Evolutionary conservation across 2,888 invertebrate genomes (phyloP).

Genomic region (Polyploca ridens): DNA sequence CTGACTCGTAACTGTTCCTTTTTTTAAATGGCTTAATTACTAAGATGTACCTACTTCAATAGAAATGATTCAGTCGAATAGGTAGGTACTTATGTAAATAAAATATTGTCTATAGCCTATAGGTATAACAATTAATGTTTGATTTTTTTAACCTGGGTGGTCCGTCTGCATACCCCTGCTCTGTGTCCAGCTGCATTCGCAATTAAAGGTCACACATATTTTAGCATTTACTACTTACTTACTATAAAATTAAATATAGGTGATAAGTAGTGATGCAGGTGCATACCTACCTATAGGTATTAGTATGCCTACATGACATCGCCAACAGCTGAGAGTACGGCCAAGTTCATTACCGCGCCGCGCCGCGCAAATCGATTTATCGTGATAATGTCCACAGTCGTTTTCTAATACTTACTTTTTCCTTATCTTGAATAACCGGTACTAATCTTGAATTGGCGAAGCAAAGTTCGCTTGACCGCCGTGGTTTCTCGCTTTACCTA

Average conservation of each 20-base stretch:
- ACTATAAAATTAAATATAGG: constrained; percentile 36
- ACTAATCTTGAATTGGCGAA: constrained; percentile 6
- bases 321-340: constrained; percentile 73
- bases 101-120: too few species aligned
- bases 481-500: background rate
- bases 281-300: constrained; percentile 43
- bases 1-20: too few species aligned
- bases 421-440: constrained; percentile 39
- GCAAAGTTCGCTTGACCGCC: background rate
- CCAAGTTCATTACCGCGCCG: constrained; percentile 81
- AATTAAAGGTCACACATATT: constrained; percentile 47
- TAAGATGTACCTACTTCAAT: too few species aligned
- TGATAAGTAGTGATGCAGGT: constrained; percentile 37
- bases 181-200: constrained; percentile 36
- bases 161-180: background rate
- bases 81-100: too few species aligned
- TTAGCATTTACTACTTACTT: constrained; percentile 32
- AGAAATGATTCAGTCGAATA: too few species aligned
- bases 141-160: background rate
- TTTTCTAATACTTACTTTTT: constrained; percentile 66
- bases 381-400: constrained; percentile 62
- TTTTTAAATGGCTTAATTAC: too few species aligned
- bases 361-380: constrained; percentile 72
- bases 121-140: constrained; percentile 6
- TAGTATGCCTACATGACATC: constrained; percentile 46